Base-by-base conservation (phyloP, 2,113 vertebrate species). In the Sinocyclocheilus grahami region DNA sequence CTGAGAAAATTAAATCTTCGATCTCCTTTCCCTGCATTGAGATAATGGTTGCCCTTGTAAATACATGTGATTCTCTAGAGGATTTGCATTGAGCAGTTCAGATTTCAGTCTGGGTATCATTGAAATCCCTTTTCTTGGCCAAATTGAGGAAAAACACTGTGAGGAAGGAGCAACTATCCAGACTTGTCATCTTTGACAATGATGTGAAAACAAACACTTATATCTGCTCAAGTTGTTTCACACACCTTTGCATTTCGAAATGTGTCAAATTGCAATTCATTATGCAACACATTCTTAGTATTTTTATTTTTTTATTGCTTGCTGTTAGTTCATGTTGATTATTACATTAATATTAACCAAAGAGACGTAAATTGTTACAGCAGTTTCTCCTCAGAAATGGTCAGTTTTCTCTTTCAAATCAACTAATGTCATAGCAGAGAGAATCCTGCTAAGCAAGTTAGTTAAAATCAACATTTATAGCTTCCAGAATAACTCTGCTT, bases 1-100 rank as follows among this genome's bases (percentile, higher is more conserved):
- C 55, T n/a, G 78, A 62, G 78, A 62, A 79, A 60, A 79, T 79
- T 62, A 62, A 79, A 79, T 79, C 53, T 62, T 79, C 5, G 78
- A 79, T 62, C 3, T 79, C 39, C 78, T 39, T 60, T 62, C 78
- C 5, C 33, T 79, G 20, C 18, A 39, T 0, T 60, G 55, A 62
- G 78, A 39, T 79, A 79, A 79, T 62, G 33, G 78, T 62, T 58
- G 24, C 30, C 53, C 78, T 79, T 79, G 78, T 79, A 60, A 79
- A 79, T 79, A 62, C 78, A 79, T 62, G 53, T 18, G 12, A n/a
- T 62, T 79, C 30, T 79, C 55, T 37, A 6, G 33, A 79, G 78
- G 30, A 13, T 62, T 39, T 30, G 37, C 33, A 42, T 79, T 79
- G 55, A n/a, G 30, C 12, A 4, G 55, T 22, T n/a, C 30, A 60